Evolutionary conservation across 2,888 invertebrate genomes (phyloP).

Genomic region (Drymonia ruficornis): DNA sequence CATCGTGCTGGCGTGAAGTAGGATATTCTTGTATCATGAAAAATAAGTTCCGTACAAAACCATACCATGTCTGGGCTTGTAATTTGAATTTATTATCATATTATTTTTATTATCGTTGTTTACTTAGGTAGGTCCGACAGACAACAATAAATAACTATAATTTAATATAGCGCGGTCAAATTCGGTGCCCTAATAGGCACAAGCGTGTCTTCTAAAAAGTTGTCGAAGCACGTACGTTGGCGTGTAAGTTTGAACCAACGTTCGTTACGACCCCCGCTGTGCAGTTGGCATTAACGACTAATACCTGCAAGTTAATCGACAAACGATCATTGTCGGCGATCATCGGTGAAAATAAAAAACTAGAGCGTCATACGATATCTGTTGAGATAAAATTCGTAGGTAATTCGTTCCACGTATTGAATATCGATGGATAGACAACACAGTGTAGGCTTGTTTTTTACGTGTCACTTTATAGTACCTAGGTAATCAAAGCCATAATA

Average conservation of each 20-base stretch:
- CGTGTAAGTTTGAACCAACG: slow-evolving; percentile 39
- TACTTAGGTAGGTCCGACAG: too few species aligned
- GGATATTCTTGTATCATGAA: too few species aligned
- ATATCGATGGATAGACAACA: slow-evolving; percentile 43
- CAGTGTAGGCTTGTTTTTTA: slow-evolving; percentile 27
- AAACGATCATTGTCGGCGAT: slow-evolving; percentile 58
- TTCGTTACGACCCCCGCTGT: slow-evolving; percentile 50
- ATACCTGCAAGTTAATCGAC: slow-evolving; percentile 64
- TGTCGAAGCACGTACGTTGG: slow-evolving; percentile 22
- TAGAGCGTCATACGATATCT: slow-evolving; percentile 54
- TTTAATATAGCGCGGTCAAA: slow-evolving; percentile 21
- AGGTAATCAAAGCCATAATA: slow-evolving; percentile 14
- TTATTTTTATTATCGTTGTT: background rate
- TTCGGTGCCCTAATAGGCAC: slow-evolving; percentile 14
- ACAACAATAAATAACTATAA: slow-evolving; percentile 14
- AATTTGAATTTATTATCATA: too few species aligned
- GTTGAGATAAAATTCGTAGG: slow-evolving; percentile 52
- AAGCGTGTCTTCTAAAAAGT: slow-evolving; percentile 28
- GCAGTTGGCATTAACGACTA: slow-evolving; percentile 59
- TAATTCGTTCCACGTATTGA: slow-evolving; percentile 59
- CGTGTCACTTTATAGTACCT: slow-evolving; percentile 17
- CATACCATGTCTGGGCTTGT: too few species aligned
- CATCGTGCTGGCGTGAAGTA: too few species aligned
- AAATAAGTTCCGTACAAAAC: too few species aligned
- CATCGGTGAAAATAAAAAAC: slow-evolving; percentile 45